Conservation (phyloP, 30 jellyfish, hydroid and myxozoan genomes). For the Hydra vulgaris region DNA sequence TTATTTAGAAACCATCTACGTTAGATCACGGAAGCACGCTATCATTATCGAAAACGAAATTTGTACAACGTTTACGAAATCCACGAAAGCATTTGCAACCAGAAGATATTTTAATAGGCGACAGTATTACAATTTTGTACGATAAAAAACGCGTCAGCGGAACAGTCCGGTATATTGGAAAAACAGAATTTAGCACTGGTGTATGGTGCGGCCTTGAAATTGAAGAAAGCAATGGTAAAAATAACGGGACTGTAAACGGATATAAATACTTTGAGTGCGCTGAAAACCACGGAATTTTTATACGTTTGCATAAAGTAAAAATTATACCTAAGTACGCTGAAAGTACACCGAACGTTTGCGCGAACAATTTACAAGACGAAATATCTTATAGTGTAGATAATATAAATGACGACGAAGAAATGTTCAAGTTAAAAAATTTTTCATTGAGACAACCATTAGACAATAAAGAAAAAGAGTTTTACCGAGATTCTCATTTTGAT, state of each 20-base stretch:
- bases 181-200: constrained; percentile 69
- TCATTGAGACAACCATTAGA: background rate
- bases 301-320: constrained; percentile 58
- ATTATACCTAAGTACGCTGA: background rate
- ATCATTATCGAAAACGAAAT: constrained; percentile 7
- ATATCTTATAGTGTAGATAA: background rate
- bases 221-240: constrained; percentile 50
- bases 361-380: background rate
- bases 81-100: constrained; percentile 8
- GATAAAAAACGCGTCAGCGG: constrained; percentile 46
- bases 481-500: background rate
- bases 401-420: constrained; percentile 11
- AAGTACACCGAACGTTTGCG: background rate
- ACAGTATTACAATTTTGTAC: constrained; percentile 46
- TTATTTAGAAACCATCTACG: background rate
- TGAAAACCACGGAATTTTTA: constrained; percentile 66
- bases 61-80: constrained; percentile 13
- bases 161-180: constrained; percentile 46
- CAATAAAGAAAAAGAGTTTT: background rate
- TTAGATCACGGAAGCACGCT: background rate
- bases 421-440: constrained; percentile 20
- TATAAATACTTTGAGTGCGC: constrained; percentile 61
- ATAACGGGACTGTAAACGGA: constrained; percentile 88
- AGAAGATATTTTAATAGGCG: constrained; percentile 33
- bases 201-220: constrained; percentile 79